Percentiles rank a stretch among this genome's conserved stretches.
phyloP scores from a whole-genome alignment of 2,797 vertebrate species.

The Urophycis tenuis region DNA sequence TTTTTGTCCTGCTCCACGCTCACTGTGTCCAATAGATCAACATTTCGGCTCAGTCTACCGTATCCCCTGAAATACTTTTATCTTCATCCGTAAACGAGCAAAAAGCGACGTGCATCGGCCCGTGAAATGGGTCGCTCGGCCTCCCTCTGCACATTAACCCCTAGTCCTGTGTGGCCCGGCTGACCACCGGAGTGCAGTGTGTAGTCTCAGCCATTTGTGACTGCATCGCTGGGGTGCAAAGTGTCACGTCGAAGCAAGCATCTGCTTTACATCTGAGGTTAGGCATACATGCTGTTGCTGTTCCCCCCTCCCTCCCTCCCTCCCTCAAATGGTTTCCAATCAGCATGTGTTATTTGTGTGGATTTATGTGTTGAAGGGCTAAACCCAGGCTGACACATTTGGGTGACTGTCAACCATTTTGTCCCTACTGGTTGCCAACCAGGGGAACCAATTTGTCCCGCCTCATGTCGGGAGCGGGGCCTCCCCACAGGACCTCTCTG shows the following conservation, averaged over 20 bases:
- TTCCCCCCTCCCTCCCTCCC: not conserved
- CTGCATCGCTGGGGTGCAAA: conserved; percentile 19
- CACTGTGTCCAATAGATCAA: not conserved
- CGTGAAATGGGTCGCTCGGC: not conserved
- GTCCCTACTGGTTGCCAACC: not conserved
- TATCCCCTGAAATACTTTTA: not conserved
- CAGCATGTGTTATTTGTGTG: not conserved
- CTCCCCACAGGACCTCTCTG: not conserved
- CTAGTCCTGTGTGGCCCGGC: not conserved
- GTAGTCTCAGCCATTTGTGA: conserved; percentile 5
- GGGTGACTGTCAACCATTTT: not conserved
- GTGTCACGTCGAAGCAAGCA: conserved; percentile 17
- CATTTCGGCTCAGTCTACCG: not conserved
- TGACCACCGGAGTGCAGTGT: not conserved
- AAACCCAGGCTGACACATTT: not conserved
- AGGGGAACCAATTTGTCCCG: not conserved
- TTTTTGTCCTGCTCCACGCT: not conserved
- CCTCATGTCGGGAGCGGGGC: not conserved
- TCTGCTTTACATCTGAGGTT: conserved; percentile 20
- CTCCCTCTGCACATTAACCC: not conserved
- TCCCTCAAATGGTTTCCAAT: not conserved
- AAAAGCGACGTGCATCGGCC: not conserved
- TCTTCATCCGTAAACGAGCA: not conserved
- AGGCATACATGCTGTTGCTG: not conserved
- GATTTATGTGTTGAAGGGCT: not conserved